Evolutionary conservation across 2,797 vertebrate species (phyloP).

Genomic region (Buceros bicornis): DNA sequence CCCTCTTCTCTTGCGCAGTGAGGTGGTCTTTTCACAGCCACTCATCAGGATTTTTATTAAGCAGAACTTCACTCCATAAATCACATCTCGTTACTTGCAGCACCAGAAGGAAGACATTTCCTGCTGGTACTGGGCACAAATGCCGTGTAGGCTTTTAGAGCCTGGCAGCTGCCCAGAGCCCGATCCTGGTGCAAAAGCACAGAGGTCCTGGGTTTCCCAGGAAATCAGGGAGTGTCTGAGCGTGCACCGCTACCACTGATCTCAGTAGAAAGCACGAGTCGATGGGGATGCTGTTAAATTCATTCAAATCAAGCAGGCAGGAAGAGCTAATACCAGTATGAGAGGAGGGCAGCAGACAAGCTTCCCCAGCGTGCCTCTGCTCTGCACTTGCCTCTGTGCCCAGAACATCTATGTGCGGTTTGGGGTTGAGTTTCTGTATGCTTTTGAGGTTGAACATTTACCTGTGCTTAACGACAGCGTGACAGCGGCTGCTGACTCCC

Average conservation of each 20-base stretch:
- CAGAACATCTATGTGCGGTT: not conserved
- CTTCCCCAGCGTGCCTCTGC: not conserved
- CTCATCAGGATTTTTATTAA: conserved; percentile 47
- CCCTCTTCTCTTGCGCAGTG: not conserved
- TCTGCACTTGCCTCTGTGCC: not conserved
- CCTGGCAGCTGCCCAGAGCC: conserved; percentile 7
- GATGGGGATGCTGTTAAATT: not conserved
- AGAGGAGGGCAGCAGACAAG: not conserved
- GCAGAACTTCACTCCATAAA: conserved; percentile 58
- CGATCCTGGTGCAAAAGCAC: not conserved
- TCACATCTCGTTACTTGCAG: conserved; percentile 5
- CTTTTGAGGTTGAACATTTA: conserved; percentile 35
- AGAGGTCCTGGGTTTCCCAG: not conserved
- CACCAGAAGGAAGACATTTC: conserved; percentile 49
- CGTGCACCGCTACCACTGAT: not conserved
- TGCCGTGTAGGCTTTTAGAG: conserved; percentile 28
- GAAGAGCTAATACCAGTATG: not conserved
- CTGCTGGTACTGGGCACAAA: conserved; percentile 57
- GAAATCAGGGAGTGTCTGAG: not conserved
- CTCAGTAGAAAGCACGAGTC: not conserved
- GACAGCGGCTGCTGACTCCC: not conserved
- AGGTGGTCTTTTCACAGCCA: conserved; percentile 41
- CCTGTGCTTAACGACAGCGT: not conserved
- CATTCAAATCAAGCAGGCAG: not conserved
- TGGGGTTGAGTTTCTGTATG: not conserved